Conservation (phyloP, 2,797 vertebrate species). For the Premnoplex brunnescens region DNA sequence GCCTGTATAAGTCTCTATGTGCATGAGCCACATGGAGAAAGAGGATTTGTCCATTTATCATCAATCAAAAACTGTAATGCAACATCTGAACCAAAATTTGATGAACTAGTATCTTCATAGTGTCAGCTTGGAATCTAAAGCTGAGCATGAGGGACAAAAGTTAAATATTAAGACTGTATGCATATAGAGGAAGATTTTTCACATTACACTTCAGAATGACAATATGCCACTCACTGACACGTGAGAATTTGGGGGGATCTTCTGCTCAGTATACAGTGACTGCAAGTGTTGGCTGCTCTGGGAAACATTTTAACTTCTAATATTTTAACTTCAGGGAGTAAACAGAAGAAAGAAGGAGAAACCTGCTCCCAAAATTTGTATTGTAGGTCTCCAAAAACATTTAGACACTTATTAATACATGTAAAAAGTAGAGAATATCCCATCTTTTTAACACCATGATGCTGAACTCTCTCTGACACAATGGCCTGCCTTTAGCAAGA, state of each 20-base stretch:
- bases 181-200: not conserved
- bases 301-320: not conserved
- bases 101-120: not conserved
- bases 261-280: not conserved
- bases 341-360: not conserved
- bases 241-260: not conserved
- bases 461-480: not conserved
- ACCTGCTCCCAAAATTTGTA: not conserved
- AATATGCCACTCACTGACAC: not conserved
- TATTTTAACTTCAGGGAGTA: not conserved
- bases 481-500: not conserved
- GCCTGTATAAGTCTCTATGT: not conserved
- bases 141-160: not conserved
- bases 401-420: not conserved
- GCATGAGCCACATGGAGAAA: not conserved
- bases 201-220: not conserved
- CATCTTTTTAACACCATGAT: fast-evolving
- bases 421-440: not conserved
- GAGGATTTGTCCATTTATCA: not conserved
- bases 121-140: not conserved
- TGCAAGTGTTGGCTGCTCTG: not conserved
- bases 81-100: not conserved
- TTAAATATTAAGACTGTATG: not conserved
- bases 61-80: not conserved
- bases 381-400: not conserved